Conservation (phyloP, 2,888 invertebrate species). For the Yponomeuta cagnagella region DNA sequence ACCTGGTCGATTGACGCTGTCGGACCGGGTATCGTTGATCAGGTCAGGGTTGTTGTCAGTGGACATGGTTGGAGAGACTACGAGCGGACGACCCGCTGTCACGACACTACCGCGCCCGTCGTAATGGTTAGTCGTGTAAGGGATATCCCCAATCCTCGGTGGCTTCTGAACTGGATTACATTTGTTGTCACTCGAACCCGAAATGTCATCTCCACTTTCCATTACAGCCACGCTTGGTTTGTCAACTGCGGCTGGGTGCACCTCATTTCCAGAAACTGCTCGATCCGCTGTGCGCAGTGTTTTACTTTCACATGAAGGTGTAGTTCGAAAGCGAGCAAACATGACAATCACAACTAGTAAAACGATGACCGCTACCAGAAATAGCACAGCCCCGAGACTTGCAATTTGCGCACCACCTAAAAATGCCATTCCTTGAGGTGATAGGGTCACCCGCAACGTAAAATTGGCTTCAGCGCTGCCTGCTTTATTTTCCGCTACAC, state of each 20-base stretch:
- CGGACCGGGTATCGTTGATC: slow-evolving; percentile 86
- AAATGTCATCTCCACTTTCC: slow-evolving; percentile 68
- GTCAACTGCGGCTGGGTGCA: slow-evolving; percentile 63
- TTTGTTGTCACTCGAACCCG: slow-evolving; percentile 56
- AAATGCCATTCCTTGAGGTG: slow-evolving; percentile 86
- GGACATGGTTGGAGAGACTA: slow-evolving; percentile 84
- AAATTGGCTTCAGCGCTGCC: slow-evolving; percentile 93
- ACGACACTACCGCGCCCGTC: slow-evolving; percentile 81
- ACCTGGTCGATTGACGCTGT: slow-evolving; percentile 75
- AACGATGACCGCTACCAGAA: slow-evolving; percentile 85
- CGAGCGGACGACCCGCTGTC: slow-evolving; percentile 78
- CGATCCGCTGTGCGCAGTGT: slow-evolving; percentile 84
- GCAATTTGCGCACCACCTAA: slow-evolving; percentile 90
- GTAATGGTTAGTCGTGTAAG: slow-evolving; percentile 81
- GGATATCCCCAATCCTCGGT: slow-evolving; percentile 79
- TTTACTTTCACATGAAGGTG: slow-evolving; percentile 84
- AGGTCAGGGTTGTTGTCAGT: slow-evolving; percentile 89
- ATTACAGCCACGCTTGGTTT: slow-evolving; percentile 75
- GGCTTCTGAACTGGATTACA: slow-evolving; percentile 84
- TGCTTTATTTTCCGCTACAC: slow-evolving; percentile 92
- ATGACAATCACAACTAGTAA: slow-evolving; percentile 82
- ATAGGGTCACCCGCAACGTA: slow-evolving; percentile 86
- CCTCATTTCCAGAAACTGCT: slow-evolving; percentile 78
- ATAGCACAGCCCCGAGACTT: slow-evolving; percentile 87
- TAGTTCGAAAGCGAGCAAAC: slow-evolving; percentile 83